A percentile compares a stretch with the other conserved stretches of the same genome.
These are phyloP conservation scores for Stichopus chloronotus DNA, from an alignment of 35 echinoderm and acorn worm genomes.

Conservation along the genomic window DNA sequence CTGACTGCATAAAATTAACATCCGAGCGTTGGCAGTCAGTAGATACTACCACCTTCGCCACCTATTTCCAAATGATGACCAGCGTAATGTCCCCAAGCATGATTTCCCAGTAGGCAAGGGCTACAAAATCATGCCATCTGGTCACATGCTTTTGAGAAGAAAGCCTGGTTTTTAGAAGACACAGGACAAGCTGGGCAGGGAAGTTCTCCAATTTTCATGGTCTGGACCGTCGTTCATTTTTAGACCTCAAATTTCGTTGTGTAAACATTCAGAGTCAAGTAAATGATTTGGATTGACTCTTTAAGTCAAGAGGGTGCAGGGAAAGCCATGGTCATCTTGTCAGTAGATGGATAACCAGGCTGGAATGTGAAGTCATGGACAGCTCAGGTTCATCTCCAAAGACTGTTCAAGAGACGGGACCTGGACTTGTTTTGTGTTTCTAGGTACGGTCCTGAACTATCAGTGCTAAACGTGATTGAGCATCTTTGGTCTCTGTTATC, in stretches of 20 bases:
- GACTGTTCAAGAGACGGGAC: constrained; percentile 2
- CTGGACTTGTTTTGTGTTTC: constrained; percentile 13
- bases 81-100: neutral
- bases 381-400: constrained; percentile 13
- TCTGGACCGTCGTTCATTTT: constrained; percentile 22
- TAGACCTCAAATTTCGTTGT: neutral
- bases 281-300: neutral
- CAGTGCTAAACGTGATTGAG: constrained; percentile 37
- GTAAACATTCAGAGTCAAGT: constrained; percentile 15
- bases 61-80: constrained; percentile 29
- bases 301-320: neutral
- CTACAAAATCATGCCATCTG: constrained; percentile 28
- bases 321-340: constrained; percentile 9
- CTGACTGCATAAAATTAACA: constrained; percentile 31
- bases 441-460: constrained; percentile 24
- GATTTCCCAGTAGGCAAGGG: constrained; percentile 8
- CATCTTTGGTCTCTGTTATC: constrained; percentile 54
- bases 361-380: constrained; percentile 54
- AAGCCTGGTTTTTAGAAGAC: neutral
- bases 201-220: neutral
- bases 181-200: constrained; percentile 1
- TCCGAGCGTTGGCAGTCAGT: constrained; percentile 15
- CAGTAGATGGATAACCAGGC: constrained; percentile 33
- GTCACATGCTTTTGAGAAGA: neutral
- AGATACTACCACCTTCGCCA: neutral